Base-by-base conservation (phyloP, 1,140 invertebrate species). In the Sarcophaga peregrina region DNA sequence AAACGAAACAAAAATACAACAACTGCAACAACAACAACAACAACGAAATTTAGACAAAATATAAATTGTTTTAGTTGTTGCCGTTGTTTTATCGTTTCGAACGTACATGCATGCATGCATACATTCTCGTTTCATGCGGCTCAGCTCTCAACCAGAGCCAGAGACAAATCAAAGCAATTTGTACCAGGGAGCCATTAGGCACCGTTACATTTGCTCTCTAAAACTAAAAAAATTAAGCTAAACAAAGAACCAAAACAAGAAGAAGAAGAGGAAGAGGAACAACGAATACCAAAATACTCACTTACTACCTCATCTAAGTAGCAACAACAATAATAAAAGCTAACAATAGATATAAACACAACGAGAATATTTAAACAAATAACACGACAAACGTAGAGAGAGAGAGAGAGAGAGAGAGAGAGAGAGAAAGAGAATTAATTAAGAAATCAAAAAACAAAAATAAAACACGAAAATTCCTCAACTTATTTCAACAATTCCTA, bases 131-230 rank as follows among this genome's bases (percentile, higher is more conserved):
- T 52, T 52, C 50, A 10, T 52, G 8, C 8, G 8, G 8, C 50
- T 3, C 5, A 52, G 8, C 50, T 52, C 13, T 52, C 13, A 10
- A 83, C 80, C 72, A 58, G 68, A 10, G 52, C 8, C 47, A 82
- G 17, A 78, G 47, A 76, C 17, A 78, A 78, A 78, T 25, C 75
- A 78, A 50, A 48, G 20, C 47, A 78, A 78, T 78, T 78, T 48
- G 47, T 52, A 78, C 75, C 75, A 78, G 75, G 47, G 75, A 78
- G 48, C 75, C 47, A 78, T 78, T 78, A 78, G 75, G 47, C 75
- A 78, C 75, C 47, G 47, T 20, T 78, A 50, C 11, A 76, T 76
- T 48, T 37, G 25, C 74, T 73, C 17, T 76, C 11, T 45, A 13
- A 11, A 75, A 75, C 13, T 17, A 76, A 73, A 8, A 17, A 73